phyloP scores from a whole-genome alignment of 2,113 vertebrate species.

The Emydocephalus ijimae region DNA sequence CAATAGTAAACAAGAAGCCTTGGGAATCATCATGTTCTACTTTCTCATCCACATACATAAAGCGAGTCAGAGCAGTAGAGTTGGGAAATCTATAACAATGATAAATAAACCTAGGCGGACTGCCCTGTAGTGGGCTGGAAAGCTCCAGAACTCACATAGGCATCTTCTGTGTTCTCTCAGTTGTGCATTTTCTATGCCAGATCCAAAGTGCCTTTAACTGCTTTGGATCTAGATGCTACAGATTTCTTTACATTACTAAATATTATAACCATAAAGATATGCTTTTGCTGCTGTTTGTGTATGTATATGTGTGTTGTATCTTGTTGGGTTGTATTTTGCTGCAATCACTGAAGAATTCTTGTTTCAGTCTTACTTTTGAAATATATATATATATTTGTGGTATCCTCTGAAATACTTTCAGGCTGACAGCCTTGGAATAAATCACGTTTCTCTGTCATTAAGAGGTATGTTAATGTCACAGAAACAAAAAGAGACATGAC shows the following conservation, averaged over 20 bases:
- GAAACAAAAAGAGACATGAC: not conserved
- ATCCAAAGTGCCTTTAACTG: not conserved
- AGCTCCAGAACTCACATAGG: not conserved
- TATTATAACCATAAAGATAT: not conserved
- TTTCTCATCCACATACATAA: not conserved
- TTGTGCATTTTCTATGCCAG: not conserved
- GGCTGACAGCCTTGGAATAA: constrained; percentile 48
- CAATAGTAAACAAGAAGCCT: not conserved
- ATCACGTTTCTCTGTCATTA: not conserved
- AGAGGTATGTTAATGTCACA: not conserved
- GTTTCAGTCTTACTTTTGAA: constrained; percentile 35
- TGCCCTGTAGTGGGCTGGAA: not conserved
- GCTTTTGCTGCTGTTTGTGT: not conserved
- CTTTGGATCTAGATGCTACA: not conserved
- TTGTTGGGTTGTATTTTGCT: constrained; percentile 5
- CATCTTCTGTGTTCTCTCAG: not conserved
- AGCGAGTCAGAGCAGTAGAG: not conserved
- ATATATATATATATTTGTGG: not conserved
- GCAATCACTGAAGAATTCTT: constrained; percentile 29
- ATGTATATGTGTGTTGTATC: not conserved
- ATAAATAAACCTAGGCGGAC: not conserved
- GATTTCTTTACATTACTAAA: not conserved
- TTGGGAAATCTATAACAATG: not conserved
- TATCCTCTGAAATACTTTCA: constrained; percentile 24
- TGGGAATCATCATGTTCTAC: not conserved